These are phyloP conservation scores for Lepisosteus osseus DNA, from an alignment of 2,113 vertebrate species.

Conservation along the genomic window DNA sequence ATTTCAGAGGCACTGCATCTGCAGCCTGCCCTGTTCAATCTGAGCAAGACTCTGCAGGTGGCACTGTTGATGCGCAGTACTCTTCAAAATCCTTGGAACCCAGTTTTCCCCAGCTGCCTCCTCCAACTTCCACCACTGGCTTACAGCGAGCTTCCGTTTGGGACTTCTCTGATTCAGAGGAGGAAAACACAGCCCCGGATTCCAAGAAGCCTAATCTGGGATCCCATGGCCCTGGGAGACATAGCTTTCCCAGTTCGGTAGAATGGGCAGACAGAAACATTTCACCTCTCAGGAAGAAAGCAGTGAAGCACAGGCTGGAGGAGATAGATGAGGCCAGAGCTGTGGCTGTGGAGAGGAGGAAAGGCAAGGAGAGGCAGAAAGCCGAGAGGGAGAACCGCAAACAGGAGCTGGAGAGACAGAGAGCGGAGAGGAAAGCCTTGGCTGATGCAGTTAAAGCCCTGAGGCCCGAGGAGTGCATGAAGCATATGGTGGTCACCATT, in stretches of 20 bases:
- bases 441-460: slow-evolving; percentile 61
- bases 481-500: slow-evolving; percentile 70
- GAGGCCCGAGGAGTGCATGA: slow-evolving; percentile 79
- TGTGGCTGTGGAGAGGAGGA: slow-evolving; percentile 37
- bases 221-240: background rate
- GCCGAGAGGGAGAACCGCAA: slow-evolving; percentile 38
- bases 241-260: background rate
- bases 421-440: slow-evolving; percentile 51
- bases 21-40: background rate
- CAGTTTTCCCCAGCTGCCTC: background rate
- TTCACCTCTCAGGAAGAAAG: slow-evolving; percentile 38
- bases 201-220: slow-evolving; percentile 4
- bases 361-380: slow-evolving; percentile 41
- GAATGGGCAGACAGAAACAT: background rate
- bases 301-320: slow-evolving; percentile 35
- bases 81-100: background rate
- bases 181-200: accelerated
- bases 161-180: slow-evolving; percentile 22
- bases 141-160: background rate
- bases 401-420: slow-evolving; percentile 51
- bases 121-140: background rate
- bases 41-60: background rate
- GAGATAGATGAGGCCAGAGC: slow-evolving; percentile 38
- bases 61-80: background rate
- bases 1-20: slow-evolving; percentile 18